phyloP scores from a whole-genome alignment of 1,140 invertebrate genomes.

The Tetramorium parvispinum region DNA sequence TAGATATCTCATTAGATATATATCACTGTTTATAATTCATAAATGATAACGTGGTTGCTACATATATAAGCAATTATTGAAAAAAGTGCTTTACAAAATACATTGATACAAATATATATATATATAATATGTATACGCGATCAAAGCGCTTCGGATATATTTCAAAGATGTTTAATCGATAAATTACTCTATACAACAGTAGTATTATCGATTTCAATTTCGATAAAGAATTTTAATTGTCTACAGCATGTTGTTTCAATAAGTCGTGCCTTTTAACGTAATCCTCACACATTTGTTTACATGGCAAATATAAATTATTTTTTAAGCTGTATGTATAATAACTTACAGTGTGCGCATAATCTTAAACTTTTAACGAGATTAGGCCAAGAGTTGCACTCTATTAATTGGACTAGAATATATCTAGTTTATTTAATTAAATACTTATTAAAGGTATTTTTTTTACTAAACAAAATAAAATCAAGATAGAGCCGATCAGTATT shows the following conservation, averaged over 20 bases:
- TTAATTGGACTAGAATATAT: background rate
- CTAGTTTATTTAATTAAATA: conserved; percentile 37
- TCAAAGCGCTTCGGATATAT: conserved; percentile 57
- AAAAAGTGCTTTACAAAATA: conserved; percentile 71
- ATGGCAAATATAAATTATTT: conserved; percentile 76
- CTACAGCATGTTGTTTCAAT: conserved; percentile 78
- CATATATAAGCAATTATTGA: conserved; percentile 67
- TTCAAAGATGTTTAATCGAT: conserved; percentile 58
- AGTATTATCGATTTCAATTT: conserved; percentile 48
- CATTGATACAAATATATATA: conserved; percentile 41
- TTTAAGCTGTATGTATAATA: conserved; percentile 67
- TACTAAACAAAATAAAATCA: conserved; percentile 16
- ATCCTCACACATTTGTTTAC: conserved; percentile 77
- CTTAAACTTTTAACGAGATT: conserved; percentile 68
- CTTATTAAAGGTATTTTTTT: conserved; percentile 13
- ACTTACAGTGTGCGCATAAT: conserved; percentile 63
- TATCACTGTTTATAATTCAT: conserved; percentile 33
- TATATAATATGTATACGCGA: conserved; percentile 44
- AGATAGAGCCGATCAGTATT: background rate
- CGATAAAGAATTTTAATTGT: conserved; percentile 72
- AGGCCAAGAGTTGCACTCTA: background rate
- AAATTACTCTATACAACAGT: conserved; percentile 51
- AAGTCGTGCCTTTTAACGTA: conserved; percentile 81
- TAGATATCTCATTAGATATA: conserved; percentile 42
- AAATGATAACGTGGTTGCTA: conserved; percentile 63